A percentile compares a stretch with the other conserved stretches of the same genome.
phyloP scores from a whole-genome alignment of 2,113 vertebrate genomes.

The Silurus asotus region DNA sequence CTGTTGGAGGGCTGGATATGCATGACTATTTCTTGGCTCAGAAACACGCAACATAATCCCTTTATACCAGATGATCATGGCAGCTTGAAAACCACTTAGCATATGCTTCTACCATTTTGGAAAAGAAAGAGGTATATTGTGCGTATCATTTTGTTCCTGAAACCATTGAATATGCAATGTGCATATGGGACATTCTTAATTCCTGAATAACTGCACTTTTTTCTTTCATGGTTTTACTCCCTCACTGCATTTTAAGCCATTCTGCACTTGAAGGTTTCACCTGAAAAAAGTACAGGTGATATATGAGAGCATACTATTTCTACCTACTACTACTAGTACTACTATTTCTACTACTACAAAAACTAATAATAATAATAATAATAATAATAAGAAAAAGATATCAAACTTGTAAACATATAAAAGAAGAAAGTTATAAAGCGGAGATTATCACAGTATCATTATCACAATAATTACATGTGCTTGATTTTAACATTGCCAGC shows the following conservation, averaged over 20 bases:
- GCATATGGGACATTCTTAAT: not conserved
- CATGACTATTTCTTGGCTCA: not conserved
- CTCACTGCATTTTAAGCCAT: not conserved
- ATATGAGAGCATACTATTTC: not conserved
- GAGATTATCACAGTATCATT: not conserved
- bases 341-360: no score
- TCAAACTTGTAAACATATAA: not conserved
- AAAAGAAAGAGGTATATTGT: not conserved
- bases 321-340: no score
- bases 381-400: not conserved
- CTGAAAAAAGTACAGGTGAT: not conserved
- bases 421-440: not conserved
- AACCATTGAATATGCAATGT: not conserved
- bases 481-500: not conserved
- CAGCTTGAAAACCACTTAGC: constrained; percentile 2
- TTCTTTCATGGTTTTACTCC: not conserved
- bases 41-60: not conserved
- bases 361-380: not conserved
- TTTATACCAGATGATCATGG: not conserved
- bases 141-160: not conserved
- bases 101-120: not conserved
- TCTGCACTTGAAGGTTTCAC: not conserved
- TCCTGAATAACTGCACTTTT: not conserved
- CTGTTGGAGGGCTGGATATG: not conserved
- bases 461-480: not conserved